These are phyloP conservation scores for Oryzias dopingdopingensis DNA, from an alignment of 2,797 vertebrate species.

Conservation along the genomic window DNA sequence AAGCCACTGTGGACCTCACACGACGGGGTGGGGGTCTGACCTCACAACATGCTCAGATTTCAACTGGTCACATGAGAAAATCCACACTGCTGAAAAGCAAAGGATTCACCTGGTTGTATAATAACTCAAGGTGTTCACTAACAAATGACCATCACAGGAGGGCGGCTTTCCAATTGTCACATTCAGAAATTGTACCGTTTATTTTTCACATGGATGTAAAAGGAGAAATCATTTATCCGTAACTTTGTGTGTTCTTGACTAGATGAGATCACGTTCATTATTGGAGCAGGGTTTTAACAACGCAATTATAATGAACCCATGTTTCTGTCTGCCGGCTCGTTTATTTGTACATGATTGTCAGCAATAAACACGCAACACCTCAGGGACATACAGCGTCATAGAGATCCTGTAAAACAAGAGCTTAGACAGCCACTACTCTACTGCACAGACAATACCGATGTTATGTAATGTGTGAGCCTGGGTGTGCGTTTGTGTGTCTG, in stretches of 20 bases:
- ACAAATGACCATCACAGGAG: conserved; percentile 16
- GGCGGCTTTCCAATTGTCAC: conserved; percentile 13
- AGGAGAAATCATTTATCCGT: conserved; percentile 9
- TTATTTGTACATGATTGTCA: conserved; percentile 17
- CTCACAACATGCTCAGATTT: conserved; percentile 56
- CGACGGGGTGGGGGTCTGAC: conserved; percentile 36
- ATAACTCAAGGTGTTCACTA: not conserved
- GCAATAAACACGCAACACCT: conserved; percentile 28
- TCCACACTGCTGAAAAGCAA: too few relatives aligned
- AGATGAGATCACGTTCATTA: conserved; percentile 22
- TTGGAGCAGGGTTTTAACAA: conserved; percentile 20
- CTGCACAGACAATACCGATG: conserved; percentile 49
- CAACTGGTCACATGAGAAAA: conserved; percentile 30
- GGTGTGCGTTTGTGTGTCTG: conserved; percentile 1
- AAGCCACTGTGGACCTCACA: conserved; percentile 61
- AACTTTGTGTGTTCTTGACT: not conserved
- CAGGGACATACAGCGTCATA: conserved; percentile 46
- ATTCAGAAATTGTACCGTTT: too few relatives aligned
- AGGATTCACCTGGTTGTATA: too few relatives aligned
- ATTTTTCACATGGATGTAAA: not conserved
- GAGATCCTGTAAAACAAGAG: conserved; percentile 38
- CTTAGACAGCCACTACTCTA: conserved; percentile 38
- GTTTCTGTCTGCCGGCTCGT: conserved; percentile 1
- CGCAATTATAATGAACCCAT: conserved; percentile 11
- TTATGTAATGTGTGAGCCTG: conserved; percentile 46